Conservation (phyloP, 1,140 invertebrate genomes). For the Apis cerana region DNA sequence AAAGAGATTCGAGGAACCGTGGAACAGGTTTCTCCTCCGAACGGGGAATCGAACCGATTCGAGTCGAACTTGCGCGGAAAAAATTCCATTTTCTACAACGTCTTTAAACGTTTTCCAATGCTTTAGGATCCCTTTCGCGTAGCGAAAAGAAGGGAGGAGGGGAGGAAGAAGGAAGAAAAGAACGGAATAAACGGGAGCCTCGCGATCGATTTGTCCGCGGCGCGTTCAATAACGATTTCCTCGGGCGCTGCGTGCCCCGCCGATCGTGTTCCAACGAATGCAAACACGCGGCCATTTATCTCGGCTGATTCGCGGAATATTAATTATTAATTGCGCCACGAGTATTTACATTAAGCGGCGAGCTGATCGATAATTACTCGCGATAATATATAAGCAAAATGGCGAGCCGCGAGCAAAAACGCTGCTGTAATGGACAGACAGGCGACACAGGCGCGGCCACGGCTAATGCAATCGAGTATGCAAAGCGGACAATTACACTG, state of each 20-base stretch:
- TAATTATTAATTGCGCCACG: conserved; percentile 58
- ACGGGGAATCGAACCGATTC: not conserved
- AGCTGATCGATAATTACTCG: conserved; percentile 38
- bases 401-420: conserved; percentile 51
- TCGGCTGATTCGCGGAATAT: conserved; percentile 50
- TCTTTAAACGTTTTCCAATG: too few species aligned
- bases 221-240: conserved; percentile 24
- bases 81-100: too few species aligned
- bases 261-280: conserved; percentile 14
- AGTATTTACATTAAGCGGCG: conserved; percentile 40
- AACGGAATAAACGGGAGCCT: not conserved
- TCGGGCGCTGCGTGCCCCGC: not conserved
- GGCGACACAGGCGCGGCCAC: conserved; percentile 19
- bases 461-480: conserved; percentile 60
- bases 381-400: conserved; percentile 65
- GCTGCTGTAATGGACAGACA: conserved; percentile 53
- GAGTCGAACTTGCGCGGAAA: not conserved
- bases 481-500: conserved; percentile 50
- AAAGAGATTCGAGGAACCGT: conserved; percentile 40
- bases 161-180: not conserved
- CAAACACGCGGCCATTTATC: conserved; percentile 32
- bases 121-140: too few species aligned
- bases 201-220: conserved; percentile 25
- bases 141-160: not conserved
- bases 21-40: conserved; percentile 26